Conservation (phyloP, 2,113 vertebrate species). For the Struthio camelus region DNA sequence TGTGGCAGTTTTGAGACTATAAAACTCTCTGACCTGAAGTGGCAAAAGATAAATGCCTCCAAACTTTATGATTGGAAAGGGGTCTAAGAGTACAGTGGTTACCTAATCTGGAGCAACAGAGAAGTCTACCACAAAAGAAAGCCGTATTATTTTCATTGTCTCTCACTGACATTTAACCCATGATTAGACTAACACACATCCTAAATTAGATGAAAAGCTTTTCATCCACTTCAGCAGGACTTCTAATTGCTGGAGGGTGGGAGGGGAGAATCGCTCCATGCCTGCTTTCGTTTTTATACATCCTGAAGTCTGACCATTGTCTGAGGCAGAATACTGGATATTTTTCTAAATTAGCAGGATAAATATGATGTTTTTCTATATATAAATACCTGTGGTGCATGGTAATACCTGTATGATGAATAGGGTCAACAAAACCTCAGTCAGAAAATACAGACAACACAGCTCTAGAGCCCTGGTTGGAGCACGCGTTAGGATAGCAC, state of each 20-base stretch:
- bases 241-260: neutral
- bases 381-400: neutral
- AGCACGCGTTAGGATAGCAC: neutral
- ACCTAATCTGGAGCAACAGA: rapidly evolving
- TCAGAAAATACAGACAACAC: neutral
- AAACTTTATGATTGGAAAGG: neutral
- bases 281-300: too few relatives aligned
- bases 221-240: neutral
- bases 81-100: neutral
- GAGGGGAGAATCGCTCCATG: too few relatives aligned
- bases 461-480: neutral
- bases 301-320: neutral
- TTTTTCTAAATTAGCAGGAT: neutral
- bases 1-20: neutral
- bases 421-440: neutral
- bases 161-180: neutral
- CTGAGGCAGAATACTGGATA: neutral
- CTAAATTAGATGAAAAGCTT: neutral
- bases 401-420: rapidly evolving
- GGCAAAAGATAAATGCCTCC: neutral
- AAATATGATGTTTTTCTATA: rapidly evolving
- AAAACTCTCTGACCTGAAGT: neutral
- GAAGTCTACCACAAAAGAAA: neutral
- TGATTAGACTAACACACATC: too few relatives aligned
- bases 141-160: rapidly evolving